Evolutionary conservation across 2,797 vertebrate species (phyloP).

Genomic region (Alectoris magna): DNA sequence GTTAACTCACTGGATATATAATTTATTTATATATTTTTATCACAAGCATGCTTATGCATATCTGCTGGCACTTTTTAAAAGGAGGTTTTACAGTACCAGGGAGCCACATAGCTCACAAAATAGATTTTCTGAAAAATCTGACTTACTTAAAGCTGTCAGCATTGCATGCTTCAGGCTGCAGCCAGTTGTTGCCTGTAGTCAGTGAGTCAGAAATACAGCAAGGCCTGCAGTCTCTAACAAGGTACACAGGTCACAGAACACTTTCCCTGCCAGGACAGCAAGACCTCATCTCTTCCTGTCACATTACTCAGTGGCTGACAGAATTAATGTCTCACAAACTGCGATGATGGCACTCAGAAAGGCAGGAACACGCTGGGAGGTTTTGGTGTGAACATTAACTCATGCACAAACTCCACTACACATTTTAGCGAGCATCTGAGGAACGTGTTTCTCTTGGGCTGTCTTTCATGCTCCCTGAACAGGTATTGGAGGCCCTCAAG

Average conservation of each 20-base stretch:
- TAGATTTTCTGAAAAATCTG: not conserved
- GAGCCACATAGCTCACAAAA: not conserved
- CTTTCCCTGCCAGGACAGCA: not conserved
- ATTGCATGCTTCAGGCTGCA: not conserved
- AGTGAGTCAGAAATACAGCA: not conserved
- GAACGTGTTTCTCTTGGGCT: not conserved
- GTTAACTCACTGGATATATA: not conserved
- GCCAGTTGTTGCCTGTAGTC: not conserved
- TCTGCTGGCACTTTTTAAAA: not conserved
- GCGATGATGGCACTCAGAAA: not conserved
- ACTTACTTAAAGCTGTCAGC: not conserved
- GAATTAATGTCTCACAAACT: not conserved
- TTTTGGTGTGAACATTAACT: not conserved
- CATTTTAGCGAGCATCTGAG: not conserved
- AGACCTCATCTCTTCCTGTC: not conserved
- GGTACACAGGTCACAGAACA: not conserved
- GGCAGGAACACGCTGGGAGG: not conserved
- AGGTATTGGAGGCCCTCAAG: not conserved
- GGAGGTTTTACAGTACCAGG: not conserved
- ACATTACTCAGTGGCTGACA: not conserved
- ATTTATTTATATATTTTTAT: conserved; percentile 5
- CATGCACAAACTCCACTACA: not conserved
- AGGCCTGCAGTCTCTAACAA: not conserved
- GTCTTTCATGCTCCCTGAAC: not conserved
- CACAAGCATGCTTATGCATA: not conserved